Percentiles rank a stretch among this genome's conserved stretches.
These are phyloP conservation scores for Egretta garzetta DNA, from an alignment of 2,113 vertebrate genomes.

Conservation along the genomic window DNA sequence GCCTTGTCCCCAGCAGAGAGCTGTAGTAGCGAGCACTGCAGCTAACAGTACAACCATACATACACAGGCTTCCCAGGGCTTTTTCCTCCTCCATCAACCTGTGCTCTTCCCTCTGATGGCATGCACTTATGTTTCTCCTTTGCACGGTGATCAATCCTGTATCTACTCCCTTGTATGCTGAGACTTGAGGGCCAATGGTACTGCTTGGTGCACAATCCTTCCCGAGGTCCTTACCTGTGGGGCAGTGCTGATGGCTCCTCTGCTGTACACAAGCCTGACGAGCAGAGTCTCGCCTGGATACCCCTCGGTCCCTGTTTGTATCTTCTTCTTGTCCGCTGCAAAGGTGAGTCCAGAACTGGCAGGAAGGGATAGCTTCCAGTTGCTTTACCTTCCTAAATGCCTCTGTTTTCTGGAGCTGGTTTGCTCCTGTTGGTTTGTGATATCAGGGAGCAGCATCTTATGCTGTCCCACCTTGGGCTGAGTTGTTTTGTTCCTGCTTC, in stretches of 20 bases:
- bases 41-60: background rate
- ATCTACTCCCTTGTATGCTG: background rate
- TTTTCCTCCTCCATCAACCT: background rate
- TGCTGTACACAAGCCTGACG: background rate
- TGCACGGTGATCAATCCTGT: accelerated
- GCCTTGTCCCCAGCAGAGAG: background rate
- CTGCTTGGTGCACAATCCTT: background rate
- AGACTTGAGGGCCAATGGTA: background rate
- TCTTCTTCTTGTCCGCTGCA: background rate
- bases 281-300: background rate
- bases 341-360: background rate
- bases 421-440: background rate
- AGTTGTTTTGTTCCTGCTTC: background rate
- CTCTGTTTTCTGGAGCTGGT: background rate
- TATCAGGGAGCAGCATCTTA: background rate
- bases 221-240: background rate
- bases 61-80: background rate
- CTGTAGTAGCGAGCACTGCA: background rate
- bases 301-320: background rate
- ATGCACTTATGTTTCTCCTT: background rate
- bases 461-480: background rate
- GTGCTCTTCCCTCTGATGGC: background rate
- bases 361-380: background rate
- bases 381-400: background rate
- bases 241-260: background rate